These are phyloP conservation scores for Coptodon rendalli DNA, from an alignment of 2,113 vertebrate species.

Conservation along the genomic window DNA sequence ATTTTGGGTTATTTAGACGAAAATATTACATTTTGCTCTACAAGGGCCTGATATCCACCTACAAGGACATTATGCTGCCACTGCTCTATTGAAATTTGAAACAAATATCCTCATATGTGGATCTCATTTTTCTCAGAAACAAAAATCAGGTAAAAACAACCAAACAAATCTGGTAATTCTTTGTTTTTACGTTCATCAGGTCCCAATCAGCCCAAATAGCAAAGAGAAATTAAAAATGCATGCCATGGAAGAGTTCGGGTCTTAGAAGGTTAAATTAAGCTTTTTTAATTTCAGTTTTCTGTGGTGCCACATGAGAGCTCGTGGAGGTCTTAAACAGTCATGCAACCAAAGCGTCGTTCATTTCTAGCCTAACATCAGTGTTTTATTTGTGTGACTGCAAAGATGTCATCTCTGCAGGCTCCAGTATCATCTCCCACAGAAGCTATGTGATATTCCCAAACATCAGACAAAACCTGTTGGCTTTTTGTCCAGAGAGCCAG, in stretches of 20 bases:
- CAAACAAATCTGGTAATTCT: neutral
- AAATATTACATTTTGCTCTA: neutral
- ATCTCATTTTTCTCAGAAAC: neutral
- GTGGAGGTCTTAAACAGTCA: fast-evolving
- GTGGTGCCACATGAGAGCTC: neutral
- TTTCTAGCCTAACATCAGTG: neutral
- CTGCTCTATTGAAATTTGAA: neutral
- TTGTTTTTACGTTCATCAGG: neutral
- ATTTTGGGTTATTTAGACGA: neutral
- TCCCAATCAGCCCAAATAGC: too few relatives aligned
- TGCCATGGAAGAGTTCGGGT: fast-evolving
- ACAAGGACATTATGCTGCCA: neutral
- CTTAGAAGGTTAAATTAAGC: neutral
- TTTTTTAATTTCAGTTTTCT: neutral
- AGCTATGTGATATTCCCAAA: neutral
- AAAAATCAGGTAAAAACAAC: neutral
- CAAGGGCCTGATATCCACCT: neutral
- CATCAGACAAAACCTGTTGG: neutral
- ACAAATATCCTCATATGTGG: neutral
- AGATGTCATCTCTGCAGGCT: neutral
- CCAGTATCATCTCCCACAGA: neutral
- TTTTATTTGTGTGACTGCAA: neutral
- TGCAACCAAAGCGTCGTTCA: neutral
- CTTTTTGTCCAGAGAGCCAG: neutral
- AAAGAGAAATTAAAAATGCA: fast-evolving